A percentile compares a stretch with the other conserved stretches of the same genome.
Conservation (phyloP, 2,113 vertebrate species). For the Amblyopsis rosae region DNA sequence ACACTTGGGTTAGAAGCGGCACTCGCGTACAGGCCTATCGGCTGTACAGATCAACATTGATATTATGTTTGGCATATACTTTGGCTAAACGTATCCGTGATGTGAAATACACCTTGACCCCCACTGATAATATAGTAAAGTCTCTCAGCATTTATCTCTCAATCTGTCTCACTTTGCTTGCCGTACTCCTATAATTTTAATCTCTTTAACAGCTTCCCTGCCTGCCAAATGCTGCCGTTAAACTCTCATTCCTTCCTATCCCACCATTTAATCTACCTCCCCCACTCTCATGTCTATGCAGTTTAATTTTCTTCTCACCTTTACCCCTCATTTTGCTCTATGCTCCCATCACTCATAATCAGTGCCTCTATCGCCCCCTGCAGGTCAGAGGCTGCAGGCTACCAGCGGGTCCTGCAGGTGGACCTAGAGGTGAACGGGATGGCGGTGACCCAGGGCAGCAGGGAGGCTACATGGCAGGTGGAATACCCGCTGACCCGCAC, state of each 20-base stretch:
- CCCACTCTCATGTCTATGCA: not conserved
- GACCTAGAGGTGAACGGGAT: constrained; percentile 88
- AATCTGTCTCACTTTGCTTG: not conserved
- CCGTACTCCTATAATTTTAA: not conserved
- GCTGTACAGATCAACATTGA: no score
- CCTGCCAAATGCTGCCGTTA: constrained; percentile 2
- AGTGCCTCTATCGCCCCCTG: constrained; percentile 12
- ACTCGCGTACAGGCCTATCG: no score
- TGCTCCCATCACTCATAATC: not conserved
- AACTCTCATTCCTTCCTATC: not conserved
- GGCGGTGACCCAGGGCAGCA: constrained; percentile 82
- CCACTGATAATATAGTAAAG: constrained; percentile 13
- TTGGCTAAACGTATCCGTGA: not conserved
- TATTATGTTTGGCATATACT: no score
- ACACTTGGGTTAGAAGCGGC: not conserved
- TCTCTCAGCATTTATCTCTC: constrained; percentile 1
- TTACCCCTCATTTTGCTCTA: not conserved
- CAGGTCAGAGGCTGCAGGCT: constrained; percentile 75
- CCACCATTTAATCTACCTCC: not conserved
- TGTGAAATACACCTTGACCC: constrained; percentile 9
- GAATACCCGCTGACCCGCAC: constrained; percentile 86
- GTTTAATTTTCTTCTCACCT: constrained; percentile 3
- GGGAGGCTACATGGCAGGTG: constrained; percentile 92
- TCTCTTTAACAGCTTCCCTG: constrained; percentile 1
- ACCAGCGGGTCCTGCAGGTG: constrained; percentile 87